These are phyloP conservation scores for Macrosoma leucophasiata DNA, from an alignment of 2,888 invertebrate genomes.

Conservation along the genomic window DNA sequence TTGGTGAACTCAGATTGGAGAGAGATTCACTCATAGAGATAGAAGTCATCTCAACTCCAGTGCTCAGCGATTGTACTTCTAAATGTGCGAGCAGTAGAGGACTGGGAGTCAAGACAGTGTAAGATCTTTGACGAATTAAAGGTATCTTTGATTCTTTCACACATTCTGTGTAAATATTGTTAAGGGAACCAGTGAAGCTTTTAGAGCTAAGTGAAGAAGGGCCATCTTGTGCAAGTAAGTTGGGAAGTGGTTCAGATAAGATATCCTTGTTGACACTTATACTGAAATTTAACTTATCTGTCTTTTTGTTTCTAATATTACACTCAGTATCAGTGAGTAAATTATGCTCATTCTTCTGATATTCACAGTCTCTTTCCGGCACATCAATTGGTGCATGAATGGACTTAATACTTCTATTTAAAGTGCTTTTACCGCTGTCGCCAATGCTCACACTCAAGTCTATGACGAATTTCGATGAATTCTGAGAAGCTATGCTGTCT, in stretches of 20 bases:
- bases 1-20: conserved; percentile 44
- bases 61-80: conserved; percentile 64
- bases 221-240: conserved; percentile 37
- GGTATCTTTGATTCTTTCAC: conserved; percentile 39
- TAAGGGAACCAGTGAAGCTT: conserved; percentile 66
- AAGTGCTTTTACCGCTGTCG: conserved; percentile 32
- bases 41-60: conserved; percentile 62
- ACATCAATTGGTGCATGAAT: conserved; percentile 36
- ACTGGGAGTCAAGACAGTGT: conserved; percentile 85
- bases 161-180: conserved; percentile 54
- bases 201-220: conserved; percentile 50
- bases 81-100: conserved; percentile 81
- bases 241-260: conserved; percentile 31
- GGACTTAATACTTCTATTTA: conserved; percentile 26
- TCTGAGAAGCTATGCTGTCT: conserved; percentile 23
- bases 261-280: conserved; percentile 33
- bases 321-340: conserved; percentile 1
- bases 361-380: conserved; percentile 55
- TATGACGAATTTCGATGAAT: conserved; percentile 43
- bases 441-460: conserved; percentile 51
- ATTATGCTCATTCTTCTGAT: conserved; percentile 16
- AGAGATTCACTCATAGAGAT: conserved; percentile 71
- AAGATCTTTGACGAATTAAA: conserved; percentile 84
- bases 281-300: conserved; percentile 31
- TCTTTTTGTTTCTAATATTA: conserved; percentile 1